Evolutionary conservation across 2,888 invertebrate genomes (phyloP).

Genomic region (Diadromus collaris): DNA sequence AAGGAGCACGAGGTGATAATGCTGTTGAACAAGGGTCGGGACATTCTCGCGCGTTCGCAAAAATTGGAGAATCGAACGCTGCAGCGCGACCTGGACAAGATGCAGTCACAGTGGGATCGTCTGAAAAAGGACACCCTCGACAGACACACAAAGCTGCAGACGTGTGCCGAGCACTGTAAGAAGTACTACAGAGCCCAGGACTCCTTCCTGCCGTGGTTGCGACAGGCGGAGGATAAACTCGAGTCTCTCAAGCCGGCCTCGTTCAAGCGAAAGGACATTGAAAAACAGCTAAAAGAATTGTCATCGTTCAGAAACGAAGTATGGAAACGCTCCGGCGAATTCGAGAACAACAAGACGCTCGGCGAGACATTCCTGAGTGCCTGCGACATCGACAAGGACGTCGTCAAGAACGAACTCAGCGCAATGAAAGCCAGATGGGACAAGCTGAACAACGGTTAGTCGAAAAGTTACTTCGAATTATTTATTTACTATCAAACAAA

Average conservation of each 20-base stretch:
- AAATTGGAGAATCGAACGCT: constrained; percentile 83
- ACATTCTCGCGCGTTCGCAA: constrained; percentile 82
- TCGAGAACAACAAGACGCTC: constrained; percentile 91
- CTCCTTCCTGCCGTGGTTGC: constrained; percentile 93
- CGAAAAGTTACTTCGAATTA: background rate
- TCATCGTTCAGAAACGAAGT: constrained; percentile 96
- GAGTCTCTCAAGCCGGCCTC: constrained; percentile 89
- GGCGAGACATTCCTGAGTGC: constrained; percentile 94
- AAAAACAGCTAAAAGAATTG: constrained; percentile 92
- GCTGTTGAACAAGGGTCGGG: constrained; percentile 94
- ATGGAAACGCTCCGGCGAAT: constrained; percentile 96
- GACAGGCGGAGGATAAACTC: constrained; percentile 92
- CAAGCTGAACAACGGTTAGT: constrained; percentile 89
- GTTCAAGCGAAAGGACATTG: constrained; percentile 92
- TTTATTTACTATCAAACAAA: background rate
- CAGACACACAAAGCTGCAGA: constrained; percentile 91
- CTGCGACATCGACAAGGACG: constrained; percentile 95
- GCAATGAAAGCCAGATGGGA: constrained; percentile 95
- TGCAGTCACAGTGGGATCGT: constrained; percentile 96
- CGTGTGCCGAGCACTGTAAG: constrained; percentile 92
- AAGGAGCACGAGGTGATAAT: constrained; percentile 97
- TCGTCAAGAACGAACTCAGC: constrained; percentile 91
- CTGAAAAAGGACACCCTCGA: constrained; percentile 94
- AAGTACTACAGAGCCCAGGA: constrained; percentile 94
- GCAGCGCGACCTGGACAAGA: constrained; percentile 92